These are phyloP conservation scores for Drosophila bipectinata DNA, from an alignment of 1,140 invertebrate species.

Conservation along the genomic window DNA sequence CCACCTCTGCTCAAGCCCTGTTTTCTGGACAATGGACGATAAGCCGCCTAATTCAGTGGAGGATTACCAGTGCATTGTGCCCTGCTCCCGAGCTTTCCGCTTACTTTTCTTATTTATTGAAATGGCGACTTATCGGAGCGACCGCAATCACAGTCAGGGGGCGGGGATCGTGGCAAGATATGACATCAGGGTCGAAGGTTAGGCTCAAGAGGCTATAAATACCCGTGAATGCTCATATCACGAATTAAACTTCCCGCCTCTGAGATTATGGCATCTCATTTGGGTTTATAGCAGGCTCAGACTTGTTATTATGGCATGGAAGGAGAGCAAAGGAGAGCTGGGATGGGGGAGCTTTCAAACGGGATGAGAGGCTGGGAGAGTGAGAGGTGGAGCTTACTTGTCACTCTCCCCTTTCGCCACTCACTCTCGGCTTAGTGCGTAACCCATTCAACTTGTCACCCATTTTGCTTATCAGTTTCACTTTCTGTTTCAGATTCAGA, in stretches of 20 bases:
- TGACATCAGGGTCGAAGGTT: slow-evolving; percentile 33
- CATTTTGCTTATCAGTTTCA: slow-evolving; percentile 46
- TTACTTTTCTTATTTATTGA: slow-evolving; percentile 3
- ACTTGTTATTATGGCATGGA: too few relatives aligned
- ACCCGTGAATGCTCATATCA: background rate
- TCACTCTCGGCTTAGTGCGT: slow-evolving; percentile 17
- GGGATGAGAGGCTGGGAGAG: too few relatives aligned
- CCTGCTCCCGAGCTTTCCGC: background rate
- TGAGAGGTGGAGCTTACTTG: too few relatives aligned
- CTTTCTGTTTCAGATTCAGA: slow-evolving; percentile 48
- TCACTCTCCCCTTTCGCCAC: background rate
- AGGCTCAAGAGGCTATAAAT: background rate
- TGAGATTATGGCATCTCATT: too few relatives aligned
- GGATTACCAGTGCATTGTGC: slow-evolving; percentile 20
- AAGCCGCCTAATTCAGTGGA: slow-evolving; percentile 29
- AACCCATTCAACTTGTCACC: slow-evolving; percentile 83
- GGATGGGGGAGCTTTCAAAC: too few relatives aligned
- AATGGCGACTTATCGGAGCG: slow-evolving; percentile 33
- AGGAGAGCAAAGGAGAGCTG: too few relatives aligned
- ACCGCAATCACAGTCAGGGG: background rate
- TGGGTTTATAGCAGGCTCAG: too few relatives aligned
- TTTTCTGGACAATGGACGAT: slow-evolving; percentile 31
- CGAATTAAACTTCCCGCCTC: background rate
- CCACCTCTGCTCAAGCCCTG: slow-evolving; percentile 5
- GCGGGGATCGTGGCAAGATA: slow-evolving; percentile 15